Conservation (phyloP, 1,140 invertebrate species). For the Acyrthosiphon pisum region DNA sequence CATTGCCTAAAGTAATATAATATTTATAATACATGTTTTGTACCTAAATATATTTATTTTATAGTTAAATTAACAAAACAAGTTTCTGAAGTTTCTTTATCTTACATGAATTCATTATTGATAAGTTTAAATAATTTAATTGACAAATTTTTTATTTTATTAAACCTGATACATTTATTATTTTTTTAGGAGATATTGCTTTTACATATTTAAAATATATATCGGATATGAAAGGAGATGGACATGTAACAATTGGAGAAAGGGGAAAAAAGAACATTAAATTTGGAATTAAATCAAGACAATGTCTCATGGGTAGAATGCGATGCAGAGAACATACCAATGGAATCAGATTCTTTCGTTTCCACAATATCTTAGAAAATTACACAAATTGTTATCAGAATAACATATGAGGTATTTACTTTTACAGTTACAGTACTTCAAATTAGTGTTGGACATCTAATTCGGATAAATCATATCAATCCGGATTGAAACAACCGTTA, state of each 20-base stretch:
- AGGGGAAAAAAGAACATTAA: slow-evolving; percentile 77
- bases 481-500: too few relatives aligned
- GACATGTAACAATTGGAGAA: slow-evolving; percentile 91
- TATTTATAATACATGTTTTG: not conserved
- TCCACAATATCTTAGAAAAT: too few relatives aligned
- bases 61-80: not conserved
- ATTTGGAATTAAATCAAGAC: slow-evolving; percentile 64
- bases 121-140: not conserved
- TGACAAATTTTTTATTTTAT: not conserved
- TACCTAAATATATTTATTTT: not conserved
- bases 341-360: slow-evolving; percentile 81
- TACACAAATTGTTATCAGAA: too few relatives aligned
- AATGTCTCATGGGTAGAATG: slow-evolving; percentile 82
- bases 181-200: slow-evolving; percentile 77
- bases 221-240: slow-evolving; percentile 64
- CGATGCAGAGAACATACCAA: slow-evolving; percentile 88
- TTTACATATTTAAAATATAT: slow-evolving; percentile 84
- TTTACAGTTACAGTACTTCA: too few relatives aligned
- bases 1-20: not conserved
- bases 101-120: not conserved
- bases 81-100: not conserved
- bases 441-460: too few relatives aligned
- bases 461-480: too few relatives aligned
- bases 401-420: too few relatives aligned
- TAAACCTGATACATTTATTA: not conserved